A percentile compares a stretch with the other conserved stretches of the same genome.
Conservation (phyloP, 2,797 vertebrate species). For the Cynodonichthys magdalenae region DNA sequence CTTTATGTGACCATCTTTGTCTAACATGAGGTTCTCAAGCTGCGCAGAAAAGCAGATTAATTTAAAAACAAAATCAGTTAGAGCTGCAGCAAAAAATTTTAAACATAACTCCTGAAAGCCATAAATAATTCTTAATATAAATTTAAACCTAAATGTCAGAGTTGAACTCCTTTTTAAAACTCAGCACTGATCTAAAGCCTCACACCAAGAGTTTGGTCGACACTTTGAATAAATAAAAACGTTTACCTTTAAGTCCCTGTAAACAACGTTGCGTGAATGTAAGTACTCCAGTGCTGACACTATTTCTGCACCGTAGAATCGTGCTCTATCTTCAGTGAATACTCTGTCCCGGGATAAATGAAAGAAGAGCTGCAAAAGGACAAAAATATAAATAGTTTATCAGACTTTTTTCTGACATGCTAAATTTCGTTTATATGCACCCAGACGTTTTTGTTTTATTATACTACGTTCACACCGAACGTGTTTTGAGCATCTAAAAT, state of each 20-base stretch:
- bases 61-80: constrained; percentile 16
- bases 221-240: neutral
- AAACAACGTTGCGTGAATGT: constrained; percentile 93
- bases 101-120: neutral
- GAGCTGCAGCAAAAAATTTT: neutral
- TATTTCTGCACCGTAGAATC: constrained; percentile 95
- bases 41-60: constrained; percentile 54
- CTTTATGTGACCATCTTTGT: constrained; percentile 96
- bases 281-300: constrained; percentile 94
- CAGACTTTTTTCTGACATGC: neutral
- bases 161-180: neutral
- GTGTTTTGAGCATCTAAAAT: no score
- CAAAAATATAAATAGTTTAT: neutral
- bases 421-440: neutral
- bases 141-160: no score
- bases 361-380: constrained; percentile 86
- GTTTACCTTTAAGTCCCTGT: constrained; percentile 93
- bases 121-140: no score
- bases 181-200: neutral
- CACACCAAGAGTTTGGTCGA: neutral
- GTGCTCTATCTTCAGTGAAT: constrained; percentile 92
- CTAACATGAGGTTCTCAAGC: constrained; percentile 97
- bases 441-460: neutral
- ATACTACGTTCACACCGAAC: no score
- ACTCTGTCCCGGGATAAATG: constrained; percentile 93